These are phyloP conservation scores for Marisa cornuarietis DNA, from an alignment of 1,140 invertebrate genomes.

Conservation along the genomic window DNA sequence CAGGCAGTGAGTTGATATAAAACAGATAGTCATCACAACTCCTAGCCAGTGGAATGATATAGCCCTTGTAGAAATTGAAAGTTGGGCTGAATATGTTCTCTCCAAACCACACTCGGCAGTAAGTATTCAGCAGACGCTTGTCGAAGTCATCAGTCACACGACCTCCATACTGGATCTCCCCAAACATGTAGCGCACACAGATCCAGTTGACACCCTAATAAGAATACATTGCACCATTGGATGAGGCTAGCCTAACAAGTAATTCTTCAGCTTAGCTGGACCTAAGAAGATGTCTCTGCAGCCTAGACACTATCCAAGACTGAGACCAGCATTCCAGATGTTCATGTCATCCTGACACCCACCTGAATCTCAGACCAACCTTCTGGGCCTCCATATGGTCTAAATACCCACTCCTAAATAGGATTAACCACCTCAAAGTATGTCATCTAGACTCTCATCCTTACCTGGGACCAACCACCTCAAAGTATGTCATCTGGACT, in stretches of 20 bases:
- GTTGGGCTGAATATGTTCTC: conserved; percentile 60
- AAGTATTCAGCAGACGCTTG: conserved; percentile 88
- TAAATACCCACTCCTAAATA: not conserved
- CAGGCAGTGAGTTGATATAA: conserved; percentile 81
- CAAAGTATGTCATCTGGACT: conserved; percentile 87
- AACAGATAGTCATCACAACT: conserved; percentile 49
- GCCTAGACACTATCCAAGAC: not conserved
- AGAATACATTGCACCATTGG: not conserved
- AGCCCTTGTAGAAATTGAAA: conserved; percentile 61
- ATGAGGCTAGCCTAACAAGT: no score
- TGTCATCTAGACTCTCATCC: conserved; percentile 78
- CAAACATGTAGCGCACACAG: conserved; percentile 77
- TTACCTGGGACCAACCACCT: conserved; percentile 72
- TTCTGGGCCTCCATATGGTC: conserved; percentile 96
- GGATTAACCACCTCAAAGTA: conserved; percentile 83
- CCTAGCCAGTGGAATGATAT: conserved; percentile 58
- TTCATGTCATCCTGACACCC: conserved; percentile 84
- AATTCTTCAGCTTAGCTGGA: no score
- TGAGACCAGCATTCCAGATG: conserved; percentile 78
- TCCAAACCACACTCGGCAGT: conserved; percentile 67
- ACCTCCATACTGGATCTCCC: conserved; percentile 97
- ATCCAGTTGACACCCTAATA: conserved; percentile 90
- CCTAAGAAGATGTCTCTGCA: no score
- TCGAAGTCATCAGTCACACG: conserved; percentile 96
- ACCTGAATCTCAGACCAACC: conserved; percentile 51